phyloP scores from a whole-genome alignment of 2,113 vertebrate genomes.

The Todiramphus saurophagus region DNA sequence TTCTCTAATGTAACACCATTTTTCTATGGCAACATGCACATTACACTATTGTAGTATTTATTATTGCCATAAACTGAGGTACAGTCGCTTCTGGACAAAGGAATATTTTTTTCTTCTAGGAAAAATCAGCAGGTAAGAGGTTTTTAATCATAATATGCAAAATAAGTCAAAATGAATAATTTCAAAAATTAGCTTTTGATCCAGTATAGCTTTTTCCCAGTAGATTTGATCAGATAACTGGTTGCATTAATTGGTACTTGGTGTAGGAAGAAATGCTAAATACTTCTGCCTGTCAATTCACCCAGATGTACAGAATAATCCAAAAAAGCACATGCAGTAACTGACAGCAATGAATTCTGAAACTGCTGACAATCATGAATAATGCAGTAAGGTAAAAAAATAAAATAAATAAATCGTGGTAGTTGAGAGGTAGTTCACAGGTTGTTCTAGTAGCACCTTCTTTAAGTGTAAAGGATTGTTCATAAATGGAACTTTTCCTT shows the following conservation, averaged over 20 bases:
- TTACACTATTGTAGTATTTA: not conserved
- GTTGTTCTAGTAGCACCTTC: slow-evolving; percentile 17
- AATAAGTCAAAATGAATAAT: not conserved
- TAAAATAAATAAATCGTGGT: not conserved
- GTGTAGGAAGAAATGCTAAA: slow-evolving; percentile 54
- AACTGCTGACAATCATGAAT: slow-evolving; percentile 45
- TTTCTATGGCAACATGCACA: not conserved
- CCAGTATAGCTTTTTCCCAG: slow-evolving; percentile 1
- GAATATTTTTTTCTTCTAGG: not conserved
- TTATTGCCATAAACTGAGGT: not conserved
- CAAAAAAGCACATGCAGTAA: not conserved
- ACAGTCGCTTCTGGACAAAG: not conserved
- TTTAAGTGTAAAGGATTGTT: slow-evolving; percentile 3
- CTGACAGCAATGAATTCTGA: slow-evolving; percentile 47
- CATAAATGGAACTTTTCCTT: not conserved
- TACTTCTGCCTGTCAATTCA: slow-evolving; percentile 46
- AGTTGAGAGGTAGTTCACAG: slow-evolving; percentile 5
- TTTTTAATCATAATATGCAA: slow-evolving; percentile 30
- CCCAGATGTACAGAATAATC: slow-evolving; percentile 39
- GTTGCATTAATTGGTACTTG: slow-evolving; percentile 38
- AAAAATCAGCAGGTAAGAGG: slow-evolving; percentile 5
- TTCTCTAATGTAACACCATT: not conserved
- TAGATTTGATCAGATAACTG: slow-evolving; percentile 35
- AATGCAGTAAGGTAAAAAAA: slow-evolving; percentile 30
- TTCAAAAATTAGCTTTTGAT: slow-evolving; percentile 34